These are phyloP conservation scores for Epinephelus moara DNA, from an alignment of 2,113 vertebrate species.

Conservation along the genomic window DNA sequence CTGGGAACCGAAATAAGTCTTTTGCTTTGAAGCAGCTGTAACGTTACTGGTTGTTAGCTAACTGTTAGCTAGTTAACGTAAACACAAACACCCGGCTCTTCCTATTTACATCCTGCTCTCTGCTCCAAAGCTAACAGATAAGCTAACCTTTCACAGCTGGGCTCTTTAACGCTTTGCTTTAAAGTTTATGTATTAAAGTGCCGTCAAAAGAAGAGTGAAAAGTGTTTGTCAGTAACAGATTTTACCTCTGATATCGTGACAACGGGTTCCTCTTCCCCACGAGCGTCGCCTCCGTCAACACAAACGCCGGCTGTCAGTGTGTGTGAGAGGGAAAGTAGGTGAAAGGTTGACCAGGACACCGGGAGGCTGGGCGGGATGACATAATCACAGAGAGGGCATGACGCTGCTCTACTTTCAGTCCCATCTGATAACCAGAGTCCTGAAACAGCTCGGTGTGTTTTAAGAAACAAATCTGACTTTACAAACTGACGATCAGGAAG, in stretches of 20 bases:
- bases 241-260: conserved; percentile 45
- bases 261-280: neutral
- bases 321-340: conserved; percentile 58
- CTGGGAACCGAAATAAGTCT: too few species aligned
- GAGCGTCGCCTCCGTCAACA: conserved; percentile 15
- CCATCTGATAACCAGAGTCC: neutral
- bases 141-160: neutral
- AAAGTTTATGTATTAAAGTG: neutral
- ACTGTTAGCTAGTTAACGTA: neutral
- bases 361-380: conserved; percentile 3
- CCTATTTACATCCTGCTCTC: neutral
- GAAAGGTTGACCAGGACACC: conserved; percentile 57
- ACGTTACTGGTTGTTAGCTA: too few species aligned
- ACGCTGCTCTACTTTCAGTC: conserved; percentile 16
- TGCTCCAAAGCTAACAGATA: conserved; percentile 2
- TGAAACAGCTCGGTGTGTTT: too few species aligned
- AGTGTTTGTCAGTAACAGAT: neutral
- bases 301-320: neutral
- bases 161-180: too few species aligned
- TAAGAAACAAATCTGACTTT: too few species aligned
- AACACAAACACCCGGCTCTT: neutral
- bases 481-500: too few species aligned
- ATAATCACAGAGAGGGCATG: conserved; percentile 17
- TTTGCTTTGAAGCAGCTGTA: too few species aligned
- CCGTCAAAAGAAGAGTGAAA: neutral